Evolutionary conservation across 35 echinoderm and acorn worm genomes (phyloP).

Genomic region (Apostichopus japonicus): DNA sequence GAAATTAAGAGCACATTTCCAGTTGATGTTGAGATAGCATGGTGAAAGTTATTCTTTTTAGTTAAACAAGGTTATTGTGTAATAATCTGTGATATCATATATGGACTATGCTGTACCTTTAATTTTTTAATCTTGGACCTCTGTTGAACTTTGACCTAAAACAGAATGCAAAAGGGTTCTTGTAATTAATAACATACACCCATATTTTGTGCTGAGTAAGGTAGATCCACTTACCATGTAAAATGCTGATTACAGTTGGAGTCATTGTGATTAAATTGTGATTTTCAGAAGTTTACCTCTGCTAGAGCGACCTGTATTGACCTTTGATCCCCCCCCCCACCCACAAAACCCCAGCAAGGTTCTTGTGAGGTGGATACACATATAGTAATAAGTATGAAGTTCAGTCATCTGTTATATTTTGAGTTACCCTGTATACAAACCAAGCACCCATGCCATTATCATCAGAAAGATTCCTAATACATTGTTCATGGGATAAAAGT

Average conservation of each 20-base stretch:
- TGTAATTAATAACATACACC: no score
- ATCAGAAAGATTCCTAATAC: neutral
- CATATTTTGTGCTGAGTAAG: no score
- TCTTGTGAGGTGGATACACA: neutral
- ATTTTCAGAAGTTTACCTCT: no score
- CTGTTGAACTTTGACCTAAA: no score
- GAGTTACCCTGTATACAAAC: neutral
- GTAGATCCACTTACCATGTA: no score
- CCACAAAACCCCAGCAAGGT: neutral
- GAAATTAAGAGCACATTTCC: neutral
- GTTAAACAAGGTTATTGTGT: neutral
- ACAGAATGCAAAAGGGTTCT: no score
- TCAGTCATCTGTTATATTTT: neutral
- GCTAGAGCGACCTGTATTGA: neutral
- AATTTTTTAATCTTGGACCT: no score
- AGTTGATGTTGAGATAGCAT: neutral
- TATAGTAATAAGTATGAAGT: neutral
- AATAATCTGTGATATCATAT: neutral
- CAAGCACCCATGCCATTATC: neutral
- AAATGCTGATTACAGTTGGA: no score
- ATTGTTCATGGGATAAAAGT: neutral
- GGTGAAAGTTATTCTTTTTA: neutral
- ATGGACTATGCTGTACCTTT: no score
- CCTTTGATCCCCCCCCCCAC: neutral
- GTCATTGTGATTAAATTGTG: no score